Evolutionary conservation across 2,888 invertebrate genomes (phyloP).

Genomic region (Carcina quercana): DNA sequence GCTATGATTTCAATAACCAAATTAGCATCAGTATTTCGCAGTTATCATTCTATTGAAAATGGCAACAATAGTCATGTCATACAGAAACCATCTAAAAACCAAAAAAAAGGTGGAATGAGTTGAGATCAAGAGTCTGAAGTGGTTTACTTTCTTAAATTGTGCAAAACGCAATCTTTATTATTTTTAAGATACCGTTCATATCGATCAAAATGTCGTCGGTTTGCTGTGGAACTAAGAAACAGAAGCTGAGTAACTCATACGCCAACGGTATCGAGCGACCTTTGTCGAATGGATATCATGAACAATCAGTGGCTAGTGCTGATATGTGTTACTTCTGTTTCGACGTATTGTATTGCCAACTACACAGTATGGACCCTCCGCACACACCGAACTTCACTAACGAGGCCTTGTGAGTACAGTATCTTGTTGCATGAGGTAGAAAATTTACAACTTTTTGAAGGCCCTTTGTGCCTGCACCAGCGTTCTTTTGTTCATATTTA

Average conservation of each 20-base stretch:
- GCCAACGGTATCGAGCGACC: conserved; percentile 76
- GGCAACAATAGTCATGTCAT: too few species aligned
- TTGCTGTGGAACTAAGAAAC: conserved; percentile 94
- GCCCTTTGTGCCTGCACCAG: too few species aligned
- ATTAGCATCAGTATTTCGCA: too few species aligned
- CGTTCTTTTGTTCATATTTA: conserved; percentile 38
- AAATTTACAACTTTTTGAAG: too few species aligned
- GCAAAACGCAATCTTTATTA: conserved; percentile 39
- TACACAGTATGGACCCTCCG: conserved; percentile 94
- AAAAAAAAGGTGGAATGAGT: conserved; percentile 30
- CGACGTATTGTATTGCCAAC: conserved; percentile 96
- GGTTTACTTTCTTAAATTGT: conserved; percentile 42
- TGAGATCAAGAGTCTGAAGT: conserved; percentile 28
- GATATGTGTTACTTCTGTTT: conserved; percentile 99
- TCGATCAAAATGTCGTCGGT: conserved; percentile 84
- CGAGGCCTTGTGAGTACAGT: conserved; percentile 93
- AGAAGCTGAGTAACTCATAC: conserved; percentile 85
- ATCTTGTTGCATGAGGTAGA: too few species aligned
- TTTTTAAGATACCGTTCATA: conserved; percentile 28
- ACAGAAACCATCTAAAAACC: too few species aligned
- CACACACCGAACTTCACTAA: conserved; percentile 94
- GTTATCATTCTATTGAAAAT: too few species aligned
- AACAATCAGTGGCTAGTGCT: conserved; percentile 84
- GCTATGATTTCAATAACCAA: too few species aligned
- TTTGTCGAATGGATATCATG: conserved; percentile 67